phyloP scores from a whole-genome alignment of 2,113 vertebrate species.

The Ictalurus furcatus region DNA sequence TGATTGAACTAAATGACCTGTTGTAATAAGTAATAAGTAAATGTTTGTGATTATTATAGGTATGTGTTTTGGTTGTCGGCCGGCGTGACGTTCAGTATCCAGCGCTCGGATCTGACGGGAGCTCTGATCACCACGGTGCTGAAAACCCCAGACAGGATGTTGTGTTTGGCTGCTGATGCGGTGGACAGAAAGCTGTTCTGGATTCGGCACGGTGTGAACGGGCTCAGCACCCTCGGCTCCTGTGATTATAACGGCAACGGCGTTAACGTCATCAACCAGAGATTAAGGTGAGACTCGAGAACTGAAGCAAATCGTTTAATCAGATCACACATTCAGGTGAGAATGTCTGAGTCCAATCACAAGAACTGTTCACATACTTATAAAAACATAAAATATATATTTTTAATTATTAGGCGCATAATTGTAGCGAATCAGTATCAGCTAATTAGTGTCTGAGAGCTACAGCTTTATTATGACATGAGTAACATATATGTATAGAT shows the following conservation, averaged over 20 bases:
- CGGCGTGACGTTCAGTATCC: conserved; percentile 70
- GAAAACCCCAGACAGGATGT: conserved; percentile 68
- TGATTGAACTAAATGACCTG: no score
- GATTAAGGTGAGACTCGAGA: conserved; percentile 65
- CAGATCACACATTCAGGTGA: conserved; percentile 2
- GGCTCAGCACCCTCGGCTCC: conserved; percentile 69
- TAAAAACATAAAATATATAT: not conserved
- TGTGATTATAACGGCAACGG: conserved; percentile 82
- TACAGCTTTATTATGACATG: not conserved
- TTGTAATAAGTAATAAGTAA: not conserved
- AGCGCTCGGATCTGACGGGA: conserved; percentile 69
- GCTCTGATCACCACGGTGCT: conserved; percentile 66
- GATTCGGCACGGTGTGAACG: conserved; percentile 71
- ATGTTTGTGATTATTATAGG: conserved; percentile 67
- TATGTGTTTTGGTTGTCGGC: conserved; percentile 87
- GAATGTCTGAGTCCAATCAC: not conserved
- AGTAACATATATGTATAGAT: not conserved
- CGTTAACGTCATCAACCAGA: conserved; percentile 68
- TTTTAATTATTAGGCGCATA: not conserved
- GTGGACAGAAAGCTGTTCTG: conserved; percentile 80
- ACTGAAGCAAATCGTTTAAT: not conserved
- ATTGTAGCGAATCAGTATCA: not conserved
- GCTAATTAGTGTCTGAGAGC: not conserved
- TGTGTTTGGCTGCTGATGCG: conserved; percentile 74
- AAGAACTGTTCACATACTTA: not conserved